Evolutionary conservation across 2,888 invertebrate species (phyloP).

Genomic region (Busseola fusca): DNA sequence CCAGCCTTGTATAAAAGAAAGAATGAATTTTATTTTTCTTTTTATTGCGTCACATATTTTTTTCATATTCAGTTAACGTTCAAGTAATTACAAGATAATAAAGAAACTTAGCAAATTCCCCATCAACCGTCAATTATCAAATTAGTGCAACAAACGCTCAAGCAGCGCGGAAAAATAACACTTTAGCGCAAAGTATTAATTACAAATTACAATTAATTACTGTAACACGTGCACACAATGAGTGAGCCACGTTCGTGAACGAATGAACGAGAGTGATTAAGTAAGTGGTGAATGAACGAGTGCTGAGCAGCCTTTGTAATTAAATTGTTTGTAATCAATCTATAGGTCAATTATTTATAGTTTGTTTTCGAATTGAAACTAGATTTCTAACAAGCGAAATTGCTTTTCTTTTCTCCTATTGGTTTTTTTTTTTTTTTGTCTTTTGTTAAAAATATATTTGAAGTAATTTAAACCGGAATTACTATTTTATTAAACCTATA

Average conservation of each 20-base stretch:
- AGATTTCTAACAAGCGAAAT: background rate
- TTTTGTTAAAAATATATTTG: background rate
- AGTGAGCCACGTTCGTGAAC: slow-evolving; percentile 30
- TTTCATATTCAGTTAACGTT: background rate
- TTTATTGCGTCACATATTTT: background rate
- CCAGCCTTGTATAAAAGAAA: background rate
- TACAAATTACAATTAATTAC: slow-evolving; percentile 60
- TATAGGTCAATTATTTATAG: background rate
- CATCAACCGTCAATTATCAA: slow-evolving; percentile 42
- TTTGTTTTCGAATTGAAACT: background rate
- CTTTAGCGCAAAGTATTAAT: slow-evolving; percentile 54
- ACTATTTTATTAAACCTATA: background rate
- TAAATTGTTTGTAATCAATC: slow-evolving; percentile 23
- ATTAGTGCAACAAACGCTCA: slow-evolving; percentile 43
- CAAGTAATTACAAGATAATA: slow-evolving; percentile 1
- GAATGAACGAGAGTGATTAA: slow-evolving; percentile 37
- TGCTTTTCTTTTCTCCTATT: background rate
- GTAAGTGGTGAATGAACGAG: slow-evolving; percentile 19
- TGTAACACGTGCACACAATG: slow-evolving; percentile 46
- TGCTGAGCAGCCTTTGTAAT: slow-evolving; percentile 1
- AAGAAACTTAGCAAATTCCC: slow-evolving; percentile 31
- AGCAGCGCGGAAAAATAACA: slow-evolving; percentile 49
- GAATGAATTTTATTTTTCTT: background rate
- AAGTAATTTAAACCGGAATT: background rate
- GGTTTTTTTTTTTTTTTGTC: background rate